A percentile compares a stretch with the other conserved stretches of the same genome.
phyloP scores from a whole-genome alignment of 1,140 invertebrate genomes.

The Spodoptera frugiperda region DNA sequence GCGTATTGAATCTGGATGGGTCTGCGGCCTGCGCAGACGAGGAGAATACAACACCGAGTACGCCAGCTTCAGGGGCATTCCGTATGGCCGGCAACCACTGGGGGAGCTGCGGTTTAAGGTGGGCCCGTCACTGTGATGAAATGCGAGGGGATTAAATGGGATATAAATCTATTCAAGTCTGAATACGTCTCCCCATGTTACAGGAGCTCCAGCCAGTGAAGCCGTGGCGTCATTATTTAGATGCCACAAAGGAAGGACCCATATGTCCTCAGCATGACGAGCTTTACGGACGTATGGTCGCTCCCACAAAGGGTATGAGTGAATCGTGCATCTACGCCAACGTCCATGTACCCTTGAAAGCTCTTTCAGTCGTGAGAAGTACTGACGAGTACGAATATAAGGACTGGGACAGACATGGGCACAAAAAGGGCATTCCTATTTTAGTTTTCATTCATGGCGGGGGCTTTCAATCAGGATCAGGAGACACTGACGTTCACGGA shows the following conservation, averaged over 20 bases:
- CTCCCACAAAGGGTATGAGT: constrained; percentile 60
- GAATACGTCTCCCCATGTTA: neutral
- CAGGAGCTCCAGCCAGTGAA: constrained; percentile 87
- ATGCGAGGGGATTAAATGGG: neutral
- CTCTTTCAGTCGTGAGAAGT: neutral
- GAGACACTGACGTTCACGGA: constrained; percentile 83
- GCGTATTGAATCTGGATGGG: constrained; percentile 30
- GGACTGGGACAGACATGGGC: constrained; percentile 28
- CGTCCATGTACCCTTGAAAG: constrained; percentile 67
- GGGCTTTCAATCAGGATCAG: constrained; percentile 87
- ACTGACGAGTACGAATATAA: neutral
- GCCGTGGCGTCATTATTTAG: constrained; percentile 84
- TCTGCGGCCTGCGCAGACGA: constrained; percentile 23
- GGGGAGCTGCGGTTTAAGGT: constrained; percentile 30
- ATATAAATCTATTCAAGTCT: neutral
- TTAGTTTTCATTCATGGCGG: constrained; percentile 90
- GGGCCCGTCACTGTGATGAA: neutral
- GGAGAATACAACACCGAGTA: constrained; percentile 32
- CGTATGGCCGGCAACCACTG: constrained; percentile 40
- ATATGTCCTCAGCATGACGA: constrained; percentile 83
- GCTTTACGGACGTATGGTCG: constrained; percentile 61
- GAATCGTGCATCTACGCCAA: constrained; percentile 77
- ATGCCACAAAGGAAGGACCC: constrained; percentile 86
- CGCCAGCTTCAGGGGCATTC: constrained; percentile 46
- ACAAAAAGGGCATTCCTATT: constrained; percentile 71